A percentile compares a stretch with the other conserved stretches of the same genome.
phyloP scores from a whole-genome alignment of 2,888 invertebrate species.

The Aphrophora alni region DNA sequence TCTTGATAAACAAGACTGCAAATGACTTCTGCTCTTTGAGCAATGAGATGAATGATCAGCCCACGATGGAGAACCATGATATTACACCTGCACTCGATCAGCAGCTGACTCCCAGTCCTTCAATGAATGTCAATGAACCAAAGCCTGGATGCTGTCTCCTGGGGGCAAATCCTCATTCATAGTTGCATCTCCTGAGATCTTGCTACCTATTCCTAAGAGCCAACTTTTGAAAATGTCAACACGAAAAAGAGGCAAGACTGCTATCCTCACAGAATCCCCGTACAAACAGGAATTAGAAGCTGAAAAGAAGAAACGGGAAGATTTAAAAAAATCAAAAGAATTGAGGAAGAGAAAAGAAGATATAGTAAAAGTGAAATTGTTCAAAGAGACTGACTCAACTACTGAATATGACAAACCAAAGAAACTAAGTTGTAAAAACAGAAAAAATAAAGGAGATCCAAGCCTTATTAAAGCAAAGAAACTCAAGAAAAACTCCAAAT shows the following conservation, averaged over 20 bases:
- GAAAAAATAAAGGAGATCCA: neutral
- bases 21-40: too few species aligned
- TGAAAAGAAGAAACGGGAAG: neutral
- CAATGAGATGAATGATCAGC: too few species aligned
- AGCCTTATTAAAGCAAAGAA: too few species aligned
- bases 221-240: neutral
- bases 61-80: too few species aligned
- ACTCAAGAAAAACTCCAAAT: neutral
- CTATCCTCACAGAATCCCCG: neutral
- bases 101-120: neutral
- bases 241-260: neutral
- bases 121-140: neutral
- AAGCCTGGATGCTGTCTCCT: neutral
- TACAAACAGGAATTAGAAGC: neutral
- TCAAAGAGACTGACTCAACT: too few species aligned
- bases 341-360: neutral
- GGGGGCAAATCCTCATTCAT: neutral
- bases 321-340: neutral
- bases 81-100: too few species aligned
- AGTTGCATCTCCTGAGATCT: neutral
- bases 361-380: neutral
- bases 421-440: neutral
- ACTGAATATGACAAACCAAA: neutral
- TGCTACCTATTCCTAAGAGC: neutral
- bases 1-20: too few species aligned